Conservation (phyloP, 2,113 vertebrate genomes). For the Eclectus roratus region DNA sequence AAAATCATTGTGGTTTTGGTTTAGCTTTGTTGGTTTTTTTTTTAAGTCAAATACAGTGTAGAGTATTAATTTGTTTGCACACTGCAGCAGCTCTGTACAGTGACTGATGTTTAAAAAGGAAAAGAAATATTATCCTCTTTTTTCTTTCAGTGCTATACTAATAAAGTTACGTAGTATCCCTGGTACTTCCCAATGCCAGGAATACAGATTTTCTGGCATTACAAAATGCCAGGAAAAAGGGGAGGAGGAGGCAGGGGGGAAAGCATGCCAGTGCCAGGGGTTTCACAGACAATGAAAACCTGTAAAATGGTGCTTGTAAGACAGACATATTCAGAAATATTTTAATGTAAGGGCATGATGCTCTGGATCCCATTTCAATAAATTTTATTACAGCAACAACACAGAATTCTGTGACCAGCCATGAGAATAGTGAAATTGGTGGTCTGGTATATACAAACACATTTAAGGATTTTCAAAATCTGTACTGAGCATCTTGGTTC, state of each 20-base stretch:
- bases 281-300: slow-evolving; percentile 15
- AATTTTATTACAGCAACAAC: slow-evolving; percentile 5
- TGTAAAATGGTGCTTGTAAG: neutral
- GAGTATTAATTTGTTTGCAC: slow-evolving; percentile 9
- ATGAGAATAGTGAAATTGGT: slow-evolving; percentile 24
- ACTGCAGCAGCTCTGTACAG: neutral
- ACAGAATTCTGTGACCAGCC: slow-evolving; percentile 27
- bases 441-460: neutral
- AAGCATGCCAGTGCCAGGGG: neutral
- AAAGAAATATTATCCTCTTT: slow-evolving; percentile 32
- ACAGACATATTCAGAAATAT: neutral
- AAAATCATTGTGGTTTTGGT: neutral
- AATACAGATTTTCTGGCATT: slow-evolving; percentile 36
- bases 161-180: neutral
- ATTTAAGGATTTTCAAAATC: neutral
- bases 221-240: neutral
- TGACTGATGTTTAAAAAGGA: slow-evolving; percentile 1
- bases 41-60: neutral
- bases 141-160: neutral
- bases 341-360: neutral
- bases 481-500: neutral
- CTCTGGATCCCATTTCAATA: slow-evolving; percentile 22
- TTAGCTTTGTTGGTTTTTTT: neutral
- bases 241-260: neutral
- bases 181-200: neutral